A percentile compares a stretch with the other conserved stretches of the same genome.
Evolutionary conservation across 2,797 vertebrate genomes (phyloP).

Genomic region (Lerista edwardsae): DNA sequence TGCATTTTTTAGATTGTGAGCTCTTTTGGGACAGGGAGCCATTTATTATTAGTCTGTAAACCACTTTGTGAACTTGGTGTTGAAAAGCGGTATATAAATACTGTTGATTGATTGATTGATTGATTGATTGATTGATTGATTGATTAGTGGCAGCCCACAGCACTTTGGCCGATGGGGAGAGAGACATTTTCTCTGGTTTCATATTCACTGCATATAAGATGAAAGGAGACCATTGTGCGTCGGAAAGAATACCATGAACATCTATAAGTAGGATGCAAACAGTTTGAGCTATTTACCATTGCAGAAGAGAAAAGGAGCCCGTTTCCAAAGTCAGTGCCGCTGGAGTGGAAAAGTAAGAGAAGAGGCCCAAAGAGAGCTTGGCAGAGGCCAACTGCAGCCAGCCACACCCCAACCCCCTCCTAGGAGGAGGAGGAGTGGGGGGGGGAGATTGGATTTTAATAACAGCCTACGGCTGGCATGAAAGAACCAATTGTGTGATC

Average conservation of each 20-base stretch:
- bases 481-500: constrained; percentile 27
- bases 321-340: background rate
- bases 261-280: too few species aligned
- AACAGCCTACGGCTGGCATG: constrained; percentile 3
- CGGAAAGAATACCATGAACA: background rate
- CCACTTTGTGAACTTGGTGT: too few species aligned
- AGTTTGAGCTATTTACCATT: background rate
- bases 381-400: background rate
- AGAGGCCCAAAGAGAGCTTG: background rate
- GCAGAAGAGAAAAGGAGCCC: background rate
- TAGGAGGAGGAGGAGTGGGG: background rate
- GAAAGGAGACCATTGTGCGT: background rate
- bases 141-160: too few species aligned
- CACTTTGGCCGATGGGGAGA: background rate
- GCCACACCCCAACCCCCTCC: constrained; percentile 1
- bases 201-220: background rate
- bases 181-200: background rate
- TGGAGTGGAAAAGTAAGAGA: background rate
- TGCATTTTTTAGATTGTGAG: too few species aligned
- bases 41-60: too few species aligned
- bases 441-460: background rate
- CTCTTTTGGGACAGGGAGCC: too few species aligned
- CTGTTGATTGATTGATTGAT: too few species aligned
- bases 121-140: too few species aligned
- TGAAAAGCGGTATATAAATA: too few species aligned